Conservation (phyloP, 2,797 vertebrate species). For the Simalia tracyae region DNA sequence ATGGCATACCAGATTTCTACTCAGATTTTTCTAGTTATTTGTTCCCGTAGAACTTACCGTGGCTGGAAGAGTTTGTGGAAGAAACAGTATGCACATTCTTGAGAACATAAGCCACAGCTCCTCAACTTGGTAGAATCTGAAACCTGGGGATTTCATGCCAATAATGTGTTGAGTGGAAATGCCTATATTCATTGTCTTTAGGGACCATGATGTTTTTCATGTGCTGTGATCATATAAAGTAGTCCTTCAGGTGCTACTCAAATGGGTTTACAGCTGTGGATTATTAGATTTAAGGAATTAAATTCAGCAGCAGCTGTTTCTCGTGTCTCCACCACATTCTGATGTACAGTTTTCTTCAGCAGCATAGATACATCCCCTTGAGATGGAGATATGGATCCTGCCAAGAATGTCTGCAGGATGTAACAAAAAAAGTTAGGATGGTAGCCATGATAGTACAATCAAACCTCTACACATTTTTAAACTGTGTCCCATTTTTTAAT, state of each 20-base stretch:
- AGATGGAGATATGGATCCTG: too few species aligned
- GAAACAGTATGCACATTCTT: too few species aligned
- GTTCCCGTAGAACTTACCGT: too few species aligned
- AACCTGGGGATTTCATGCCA: background rate
- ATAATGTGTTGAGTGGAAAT: background rate
- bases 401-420: too few species aligned
- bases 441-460: too few species aligned
- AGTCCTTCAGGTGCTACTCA: background rate
- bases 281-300: background rate
- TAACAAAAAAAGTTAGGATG: too few species aligned
- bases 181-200: background rate
- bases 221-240: background rate
- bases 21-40: too few species aligned
- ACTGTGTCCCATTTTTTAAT: too few species aligned
- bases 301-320: background rate
- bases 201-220: background rate
- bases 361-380: too few species aligned
- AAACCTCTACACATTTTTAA: too few species aligned
- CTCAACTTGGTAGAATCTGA: background rate
- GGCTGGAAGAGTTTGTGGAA: too few species aligned
- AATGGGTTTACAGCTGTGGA: background rate
- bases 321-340: background rate
- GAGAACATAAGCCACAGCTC: background rate
- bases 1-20: background rate
- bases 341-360: background rate